Evolutionary conservation across 2,888 invertebrate species (phyloP).

Genomic region (Epirrhoe alternata): DNA sequence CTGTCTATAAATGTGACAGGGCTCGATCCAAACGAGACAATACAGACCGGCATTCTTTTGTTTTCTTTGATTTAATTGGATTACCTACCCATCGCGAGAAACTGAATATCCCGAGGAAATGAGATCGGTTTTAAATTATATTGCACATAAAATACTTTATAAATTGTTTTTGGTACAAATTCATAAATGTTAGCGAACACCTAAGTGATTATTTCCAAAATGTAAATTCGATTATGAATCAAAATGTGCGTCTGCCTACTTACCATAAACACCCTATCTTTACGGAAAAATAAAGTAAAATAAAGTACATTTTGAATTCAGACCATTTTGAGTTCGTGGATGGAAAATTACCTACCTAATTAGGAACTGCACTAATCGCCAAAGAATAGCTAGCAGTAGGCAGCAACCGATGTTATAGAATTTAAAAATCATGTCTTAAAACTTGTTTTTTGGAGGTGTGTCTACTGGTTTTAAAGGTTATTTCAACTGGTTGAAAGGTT

Average conservation of each 20-base stretch:
- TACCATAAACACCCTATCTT: no score
- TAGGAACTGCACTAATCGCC: neutral
- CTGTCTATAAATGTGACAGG: neutral
- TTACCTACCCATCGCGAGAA: no score
- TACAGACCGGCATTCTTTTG: neutral
- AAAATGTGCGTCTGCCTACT: no score
- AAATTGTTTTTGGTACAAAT: no score
- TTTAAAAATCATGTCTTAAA: slow-evolving; percentile 7
- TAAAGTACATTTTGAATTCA: no score
- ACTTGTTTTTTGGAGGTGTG: slow-evolving; percentile 29
- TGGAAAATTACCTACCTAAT: neutral
- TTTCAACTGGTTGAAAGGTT: neutral
- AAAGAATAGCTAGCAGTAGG: neutral
- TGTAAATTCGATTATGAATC: no score
- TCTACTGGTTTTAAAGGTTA: slow-evolving; percentile 27
- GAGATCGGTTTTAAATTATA: no score
- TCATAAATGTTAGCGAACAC: no score
- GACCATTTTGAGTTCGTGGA: neutral
- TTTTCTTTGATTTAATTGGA: neutral
- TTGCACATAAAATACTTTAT: no score
- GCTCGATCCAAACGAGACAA: neutral
- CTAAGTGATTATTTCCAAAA: no score
- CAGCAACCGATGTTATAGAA: neutral
- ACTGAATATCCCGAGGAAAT: no score
- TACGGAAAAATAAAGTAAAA: no score